These are phyloP conservation scores for Battus philenor DNA, from an alignment of 1,140 invertebrate species.

Conservation along the genomic window DNA sequence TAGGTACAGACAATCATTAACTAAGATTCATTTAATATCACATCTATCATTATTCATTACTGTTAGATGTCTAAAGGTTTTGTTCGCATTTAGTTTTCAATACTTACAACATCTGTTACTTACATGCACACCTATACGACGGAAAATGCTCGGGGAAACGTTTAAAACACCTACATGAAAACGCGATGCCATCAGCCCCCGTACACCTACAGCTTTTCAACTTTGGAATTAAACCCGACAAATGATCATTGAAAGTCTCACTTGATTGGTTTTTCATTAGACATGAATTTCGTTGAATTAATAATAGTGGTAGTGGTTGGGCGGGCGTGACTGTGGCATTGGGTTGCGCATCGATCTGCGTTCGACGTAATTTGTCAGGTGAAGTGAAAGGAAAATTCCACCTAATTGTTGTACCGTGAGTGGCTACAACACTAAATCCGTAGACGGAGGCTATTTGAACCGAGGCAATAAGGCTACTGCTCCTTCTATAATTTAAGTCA, in stretches of 20 bases:
- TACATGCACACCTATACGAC: constrained; percentile 36
- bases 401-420: constrained; percentile 1
- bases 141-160: constrained; percentile 6
- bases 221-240: constrained; percentile 41
- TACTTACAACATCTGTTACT: constrained; percentile 35
- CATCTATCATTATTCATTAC: constrained; percentile 27
- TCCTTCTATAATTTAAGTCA: constrained; percentile 9
- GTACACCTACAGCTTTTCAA: constrained; percentile 28
- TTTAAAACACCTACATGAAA: constrained; percentile 9
- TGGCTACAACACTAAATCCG: constrained; percentile 8
- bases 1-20: constrained; percentile 52
- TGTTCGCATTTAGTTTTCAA: constrained; percentile 27
- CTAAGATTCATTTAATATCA: constrained; percentile 35
- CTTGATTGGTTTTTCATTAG: constrained; percentile 54
- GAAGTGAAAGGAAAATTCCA: constrained; percentile 5
- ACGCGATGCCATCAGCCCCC: constrained; percentile 4
- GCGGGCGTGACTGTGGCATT: constrained; percentile 30
- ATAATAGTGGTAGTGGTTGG: constrained; percentile 43
- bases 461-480: constrained; percentile 10
- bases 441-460: background rate
- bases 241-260: constrained; percentile 49
- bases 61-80: constrained; percentile 23
- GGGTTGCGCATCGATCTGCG: constrained; percentile 7
- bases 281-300: constrained; percentile 38
- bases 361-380: constrained; percentile 5